Base-by-base conservation (phyloP, 2,113 vertebrate genomes). In the Todiramphus chloris region DNA sequence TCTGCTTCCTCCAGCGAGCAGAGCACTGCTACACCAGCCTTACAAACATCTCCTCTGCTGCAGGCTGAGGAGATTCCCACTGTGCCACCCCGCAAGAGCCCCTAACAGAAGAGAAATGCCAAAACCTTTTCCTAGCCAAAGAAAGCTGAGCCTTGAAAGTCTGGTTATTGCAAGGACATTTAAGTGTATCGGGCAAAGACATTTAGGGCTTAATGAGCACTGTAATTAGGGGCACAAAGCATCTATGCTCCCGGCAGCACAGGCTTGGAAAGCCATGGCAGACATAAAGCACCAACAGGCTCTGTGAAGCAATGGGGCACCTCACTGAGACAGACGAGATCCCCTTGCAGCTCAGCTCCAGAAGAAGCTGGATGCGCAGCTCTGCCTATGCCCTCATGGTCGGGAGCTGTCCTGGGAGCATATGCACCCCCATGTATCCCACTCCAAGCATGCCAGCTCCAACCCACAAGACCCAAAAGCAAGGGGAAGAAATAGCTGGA, bases 391-490 rank as follows among this genome's bases (percentile, higher is more conserved):
- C 39, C 5, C 39, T 8, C 25, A 2, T 12, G 10, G 55, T 31
- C 51, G 58, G 24, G 23, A 66, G n/a, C 64, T 62, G n/a, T 30
- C 28, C 72, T 19, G 43, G 8, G 35, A 78, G 11, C 41, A 35
- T 2, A 13, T 0, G 4, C 31, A 35, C 17, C 5, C 31, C 33
- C 23, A 73, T 11, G 11, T 2, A 33, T 5, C 60, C 58, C 13
- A 33, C 55, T 67, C 46, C 16, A 51, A 74, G 35, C 43, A 51
- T 3, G 5, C 15, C 46, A 46, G 21, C 55, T 69, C 37, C 63
- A 50, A 56, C 24, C 21, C 25, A 44, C 8, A 41, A 44, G 28
- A 31, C 20, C 77, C 58, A 72, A 75, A 82, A 27, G 24, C 37
- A 56, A 56, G 14, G 11, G 30, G 37, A 80, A 68, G 41, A 84